phyloP scores from a whole-genome alignment of 2,797 vertebrate genomes.

The Hemibagrus guttatus region DNA sequence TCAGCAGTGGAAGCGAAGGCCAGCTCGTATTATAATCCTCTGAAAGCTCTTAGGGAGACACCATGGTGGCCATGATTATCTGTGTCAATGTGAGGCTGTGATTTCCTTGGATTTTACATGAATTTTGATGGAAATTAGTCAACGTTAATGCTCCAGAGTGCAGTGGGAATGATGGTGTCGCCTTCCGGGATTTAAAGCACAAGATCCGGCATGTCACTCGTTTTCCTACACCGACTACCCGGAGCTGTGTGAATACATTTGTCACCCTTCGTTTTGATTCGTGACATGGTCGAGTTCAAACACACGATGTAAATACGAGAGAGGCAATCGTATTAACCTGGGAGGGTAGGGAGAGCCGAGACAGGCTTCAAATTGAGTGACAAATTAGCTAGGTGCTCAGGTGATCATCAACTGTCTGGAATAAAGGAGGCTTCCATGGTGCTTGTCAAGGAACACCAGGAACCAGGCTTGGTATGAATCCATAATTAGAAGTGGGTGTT shows the following conservation, averaged over 20 bases:
- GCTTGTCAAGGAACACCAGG: neutral
- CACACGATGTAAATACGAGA: neutral
- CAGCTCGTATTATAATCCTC: constrained; percentile 67
- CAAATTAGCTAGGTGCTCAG: neutral
- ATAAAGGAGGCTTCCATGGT: neutral
- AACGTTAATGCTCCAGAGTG: neutral
- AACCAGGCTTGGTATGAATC: neutral
- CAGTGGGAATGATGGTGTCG: too few relatives aligned
- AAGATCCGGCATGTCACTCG: neutral
- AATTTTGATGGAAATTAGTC: constrained; percentile 12
- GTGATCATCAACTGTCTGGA: neutral
- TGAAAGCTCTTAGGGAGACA: constrained; percentile 66
- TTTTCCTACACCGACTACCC: neutral
- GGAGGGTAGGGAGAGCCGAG: neutral
- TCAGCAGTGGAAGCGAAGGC: constrained; percentile 59
- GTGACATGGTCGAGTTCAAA: neutral
- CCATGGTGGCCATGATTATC: constrained; percentile 62
- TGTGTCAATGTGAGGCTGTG: constrained; percentile 42
- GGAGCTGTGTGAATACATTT: neutral
- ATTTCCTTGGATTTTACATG: constrained; percentile 52
- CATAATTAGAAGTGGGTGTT: neutral
- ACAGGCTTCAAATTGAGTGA: neutral
- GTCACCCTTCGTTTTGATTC: neutral
- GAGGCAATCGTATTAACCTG: neutral
- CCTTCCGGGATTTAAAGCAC: neutral